Evolutionary conservation across 2,113 vertebrate genomes (phyloP).

Genomic region (Platichthys stellatus): DNA sequence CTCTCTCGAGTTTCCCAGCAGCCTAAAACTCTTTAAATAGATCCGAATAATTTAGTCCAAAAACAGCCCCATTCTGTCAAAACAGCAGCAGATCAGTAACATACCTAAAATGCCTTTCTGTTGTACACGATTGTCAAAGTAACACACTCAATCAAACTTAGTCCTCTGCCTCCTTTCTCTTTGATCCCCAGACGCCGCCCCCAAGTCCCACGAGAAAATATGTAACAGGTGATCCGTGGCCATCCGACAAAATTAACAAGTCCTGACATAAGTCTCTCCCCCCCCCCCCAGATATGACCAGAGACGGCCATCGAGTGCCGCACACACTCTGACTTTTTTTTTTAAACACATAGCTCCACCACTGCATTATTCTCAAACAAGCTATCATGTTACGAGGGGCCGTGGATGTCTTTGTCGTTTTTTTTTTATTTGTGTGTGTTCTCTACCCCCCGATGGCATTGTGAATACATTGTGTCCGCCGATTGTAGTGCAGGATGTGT

Average conservation of each 20-base stretch:
- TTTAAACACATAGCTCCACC: not conserved
- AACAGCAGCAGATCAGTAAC: constrained; percentile 73
- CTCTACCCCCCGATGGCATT: constrained; percentile 78
- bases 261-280: constrained; percentile 56
- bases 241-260: constrained; percentile 53
- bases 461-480: constrained; percentile 81
- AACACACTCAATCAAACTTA: constrained; percentile 72
- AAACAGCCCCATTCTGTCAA: constrained; percentile 80
- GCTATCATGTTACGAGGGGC: constrained; percentile 40
- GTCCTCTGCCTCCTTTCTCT: constrained; percentile 54
- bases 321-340: constrained; percentile 13
- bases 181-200: constrained; percentile 66
- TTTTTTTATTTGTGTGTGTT: constrained; percentile 50
- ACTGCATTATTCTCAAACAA: constrained; percentile 7
- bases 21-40: constrained; percentile 73
- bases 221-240: constrained; percentile 69
- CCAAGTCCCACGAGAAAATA: constrained; percentile 68
- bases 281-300: constrained; percentile 36
- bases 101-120: constrained; percentile 75
- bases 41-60: constrained; percentile 77
- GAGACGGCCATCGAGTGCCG: not conserved
- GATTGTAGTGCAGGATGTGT: constrained; percentile 83
- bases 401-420: constrained; percentile 66
- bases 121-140: constrained; percentile 76
- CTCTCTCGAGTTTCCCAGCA: constrained; percentile 64